Percentiles rank a stretch among this genome's conserved stretches.
Conservation (phyloP, 2,113 vertebrate species). For the Erythrocercus mccallii region DNA sequence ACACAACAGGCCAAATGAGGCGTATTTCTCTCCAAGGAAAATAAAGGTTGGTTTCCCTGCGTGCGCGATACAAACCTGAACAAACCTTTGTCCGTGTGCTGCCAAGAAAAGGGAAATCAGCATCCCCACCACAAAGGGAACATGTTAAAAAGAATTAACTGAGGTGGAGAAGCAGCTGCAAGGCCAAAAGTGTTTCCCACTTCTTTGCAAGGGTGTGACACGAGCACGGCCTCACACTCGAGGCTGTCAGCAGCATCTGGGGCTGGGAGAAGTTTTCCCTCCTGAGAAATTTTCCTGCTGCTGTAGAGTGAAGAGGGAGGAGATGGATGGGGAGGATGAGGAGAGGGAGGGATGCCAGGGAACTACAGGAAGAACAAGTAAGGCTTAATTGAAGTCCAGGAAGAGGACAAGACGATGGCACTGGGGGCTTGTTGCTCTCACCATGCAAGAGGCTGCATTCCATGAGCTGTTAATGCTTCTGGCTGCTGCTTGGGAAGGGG, state of each 20-base stretch:
- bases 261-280: background rate
- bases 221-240: rapidly evolving
- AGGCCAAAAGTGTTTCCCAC: background rate
- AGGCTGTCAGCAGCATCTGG: background rate
- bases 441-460: background rate
- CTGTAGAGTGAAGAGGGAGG: background rate
- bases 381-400: background rate
- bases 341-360: background rate
- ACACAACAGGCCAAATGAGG: background rate
- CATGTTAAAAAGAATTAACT: background rate
- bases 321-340: background rate
- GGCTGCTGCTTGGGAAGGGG: background rate
- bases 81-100: background rate
- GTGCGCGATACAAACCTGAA: background rate
- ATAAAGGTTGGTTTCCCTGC: background rate
- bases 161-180: background rate
- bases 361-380: background rate
- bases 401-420: rapidly evolving
- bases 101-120: background rate
- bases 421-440: background rate
- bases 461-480: background rate
- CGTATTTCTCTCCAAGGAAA: background rate
- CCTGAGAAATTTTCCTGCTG: background rate
- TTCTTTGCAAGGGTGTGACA: background rate
- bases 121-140: background rate